Evolutionary conservation across 2,797 vertebrate species (phyloP).

Genomic region (Cyclopterus lumpus): DNA sequence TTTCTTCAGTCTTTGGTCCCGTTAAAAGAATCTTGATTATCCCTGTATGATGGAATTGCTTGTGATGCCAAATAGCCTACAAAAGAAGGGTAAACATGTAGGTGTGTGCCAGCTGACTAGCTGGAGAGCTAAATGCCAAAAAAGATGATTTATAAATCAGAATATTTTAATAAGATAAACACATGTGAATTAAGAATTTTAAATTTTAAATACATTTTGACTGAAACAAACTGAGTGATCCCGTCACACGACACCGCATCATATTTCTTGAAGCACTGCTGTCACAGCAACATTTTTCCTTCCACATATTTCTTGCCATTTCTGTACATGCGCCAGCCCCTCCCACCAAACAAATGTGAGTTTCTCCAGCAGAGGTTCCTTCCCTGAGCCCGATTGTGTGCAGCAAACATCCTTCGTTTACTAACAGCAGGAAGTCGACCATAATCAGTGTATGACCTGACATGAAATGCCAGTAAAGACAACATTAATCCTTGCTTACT

Average conservation of each 20-base stretch:
- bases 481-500: slow-evolving; percentile 64
- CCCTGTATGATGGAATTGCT: neutral
- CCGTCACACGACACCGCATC: neutral
- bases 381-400: neutral
- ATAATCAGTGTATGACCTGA: neutral
- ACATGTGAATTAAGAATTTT: too few species aligned
- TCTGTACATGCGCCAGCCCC: neutral
- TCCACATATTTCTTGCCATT: neutral
- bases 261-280: neutral
- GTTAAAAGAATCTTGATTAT: neutral
- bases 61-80: too few species aligned
- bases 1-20: neutral
- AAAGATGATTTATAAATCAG: too few species aligned
- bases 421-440: neutral
- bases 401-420: neutral
- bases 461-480: neutral
- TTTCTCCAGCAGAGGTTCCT: neutral
- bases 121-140: too few species aligned
- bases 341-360: neutral
- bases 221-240: too few species aligned
- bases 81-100: too few species aligned
- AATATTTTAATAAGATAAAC: too few species aligned
- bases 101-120: too few species aligned
- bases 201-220: too few species aligned
- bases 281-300: neutral